These are phyloP conservation scores for Junonia oenone DNA, from an alignment of 2,888 invertebrate genomes.

Conservation along the genomic window DNA sequence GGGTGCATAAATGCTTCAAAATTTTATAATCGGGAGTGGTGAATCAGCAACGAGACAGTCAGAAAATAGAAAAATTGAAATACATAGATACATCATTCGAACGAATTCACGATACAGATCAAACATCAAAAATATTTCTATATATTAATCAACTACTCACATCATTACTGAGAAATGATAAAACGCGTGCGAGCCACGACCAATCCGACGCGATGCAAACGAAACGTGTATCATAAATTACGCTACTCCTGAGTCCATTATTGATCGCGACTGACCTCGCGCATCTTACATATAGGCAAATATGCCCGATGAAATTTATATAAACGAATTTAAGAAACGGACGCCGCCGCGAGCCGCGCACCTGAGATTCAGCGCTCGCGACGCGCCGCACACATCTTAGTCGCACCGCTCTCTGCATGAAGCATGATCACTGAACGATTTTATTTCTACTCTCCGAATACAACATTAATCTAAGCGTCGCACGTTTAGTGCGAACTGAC, in stretches of 20 bases:
- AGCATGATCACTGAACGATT: constrained; percentile 53
- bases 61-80: constrained; percentile 62
- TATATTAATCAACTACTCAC: constrained; percentile 69
- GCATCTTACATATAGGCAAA: constrained; percentile 12
- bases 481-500: constrained; percentile 9
- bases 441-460: constrained; percentile 56
- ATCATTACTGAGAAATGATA: constrained; percentile 58
- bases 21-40: constrained; percentile 55
- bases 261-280: constrained; percentile 33
- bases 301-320: constrained; percentile 29
- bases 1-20: constrained; percentile 75
- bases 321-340: constrained; percentile 24
- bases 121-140: constrained; percentile 75
- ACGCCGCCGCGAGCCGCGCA: constrained; percentile 41
- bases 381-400: constrained; percentile 38
- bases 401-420: constrained; percentile 41
- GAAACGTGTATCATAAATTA: constrained; percentile 1
- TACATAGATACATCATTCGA: constrained; percentile 62
- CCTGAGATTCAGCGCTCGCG: constrained; percentile 69
- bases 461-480: constrained; percentile 36
- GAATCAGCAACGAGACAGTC: constrained; percentile 56
- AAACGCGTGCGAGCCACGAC: constrained; percentile 50
- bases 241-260: background rate
- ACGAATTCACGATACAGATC: constrained; percentile 71
- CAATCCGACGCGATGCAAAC: constrained; percentile 22